Percentiles rank a stretch among this genome's conserved stretches.
phyloP scores from a whole-genome alignment of 2,797 vertebrate genomes.

The Erpetoichthys calabaricus region DNA sequence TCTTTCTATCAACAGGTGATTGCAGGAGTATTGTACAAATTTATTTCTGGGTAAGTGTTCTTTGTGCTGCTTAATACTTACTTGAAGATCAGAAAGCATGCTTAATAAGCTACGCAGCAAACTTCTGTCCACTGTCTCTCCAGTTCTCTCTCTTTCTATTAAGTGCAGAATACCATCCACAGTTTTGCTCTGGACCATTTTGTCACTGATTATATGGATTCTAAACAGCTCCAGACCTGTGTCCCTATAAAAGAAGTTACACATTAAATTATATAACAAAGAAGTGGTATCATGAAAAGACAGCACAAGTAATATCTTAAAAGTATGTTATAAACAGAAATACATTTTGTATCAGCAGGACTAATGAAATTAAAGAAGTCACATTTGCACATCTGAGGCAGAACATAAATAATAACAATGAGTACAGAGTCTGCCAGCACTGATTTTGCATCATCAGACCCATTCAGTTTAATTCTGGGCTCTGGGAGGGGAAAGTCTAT shows the following conservation, averaged over 20 bases:
- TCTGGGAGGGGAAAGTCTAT: too few relatives aligned
- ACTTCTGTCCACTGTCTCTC: slow-evolving; percentile 56
- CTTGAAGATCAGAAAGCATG: slow-evolving; percentile 63
- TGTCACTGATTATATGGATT: slow-evolving; percentile 51
- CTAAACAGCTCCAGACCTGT: slow-evolving; percentile 62
- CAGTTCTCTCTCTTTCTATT: slow-evolving; percentile 45
- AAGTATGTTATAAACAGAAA: too few relatives aligned
- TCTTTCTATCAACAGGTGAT: too few relatives aligned
- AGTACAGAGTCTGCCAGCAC: background rate
- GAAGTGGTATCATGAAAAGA: too few relatives aligned
- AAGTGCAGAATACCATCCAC: slow-evolving; percentile 55
- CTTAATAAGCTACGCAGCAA: slow-evolving; percentile 52
- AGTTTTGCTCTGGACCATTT: slow-evolving; percentile 50
- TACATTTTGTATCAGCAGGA: too few relatives aligned
- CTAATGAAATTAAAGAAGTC: too few relatives aligned
- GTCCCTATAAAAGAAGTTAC: slow-evolving; percentile 38
- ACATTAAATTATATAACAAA: too few relatives aligned
- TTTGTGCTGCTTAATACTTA: slow-evolving; percentile 11
- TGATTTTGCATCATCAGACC: background rate
- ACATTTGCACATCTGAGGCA: background rate
- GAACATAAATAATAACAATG: too few relatives aligned
- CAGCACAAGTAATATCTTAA: too few relatives aligned
- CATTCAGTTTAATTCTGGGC: too few relatives aligned
- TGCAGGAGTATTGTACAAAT: too few relatives aligned
- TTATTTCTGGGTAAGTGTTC: background rate